These are phyloP conservation scores for Drosophila putrida DNA, from an alignment of 2,888 invertebrate genomes.

Conservation along the genomic window DNA sequence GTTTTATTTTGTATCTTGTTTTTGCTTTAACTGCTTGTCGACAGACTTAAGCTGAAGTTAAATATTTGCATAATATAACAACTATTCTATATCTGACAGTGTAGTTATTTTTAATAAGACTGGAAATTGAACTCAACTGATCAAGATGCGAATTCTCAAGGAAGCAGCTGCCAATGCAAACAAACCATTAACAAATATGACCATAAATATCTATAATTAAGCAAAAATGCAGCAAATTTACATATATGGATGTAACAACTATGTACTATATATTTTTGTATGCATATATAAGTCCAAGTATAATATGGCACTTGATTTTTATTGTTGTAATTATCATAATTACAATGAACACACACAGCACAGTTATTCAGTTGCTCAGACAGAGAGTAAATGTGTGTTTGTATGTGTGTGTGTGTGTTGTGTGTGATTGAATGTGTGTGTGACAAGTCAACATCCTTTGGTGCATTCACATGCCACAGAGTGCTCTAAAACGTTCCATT, in stretches of 20 bases:
- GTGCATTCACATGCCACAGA: slow-evolving; percentile 74
- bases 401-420: slow-evolving; percentile 21
- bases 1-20: no score
- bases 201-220: slow-evolving; percentile 40
- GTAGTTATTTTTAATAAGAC: slow-evolving; percentile 35
- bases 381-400: slow-evolving; percentile 6
- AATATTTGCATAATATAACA: no score
- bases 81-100: not conserved
- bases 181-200: slow-evolving; percentile 41
- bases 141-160: slow-evolving; percentile 39
- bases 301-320: slow-evolving; percentile 36
- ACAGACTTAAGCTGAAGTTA: no score
- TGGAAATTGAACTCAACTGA: slow-evolving; percentile 43
- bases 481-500: slow-evolving; percentile 75
- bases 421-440: slow-evolving; percentile 28
- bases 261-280: not conserved
- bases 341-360: slow-evolving; percentile 38
- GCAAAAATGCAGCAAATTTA: slow-evolving; percentile 23
- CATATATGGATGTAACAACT: slow-evolving; percentile 32
- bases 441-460: slow-evolving; percentile 82
- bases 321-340: slow-evolving; percentile 65
- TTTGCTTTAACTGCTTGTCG: no score
- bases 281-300: slow-evolving; percentile 20
- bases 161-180: slow-evolving; percentile 37
- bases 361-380: slow-evolving; percentile 13